Evolutionary conservation across 1,140 invertebrate species (phyloP).

Genomic region (Sycobia sp.): DNA sequence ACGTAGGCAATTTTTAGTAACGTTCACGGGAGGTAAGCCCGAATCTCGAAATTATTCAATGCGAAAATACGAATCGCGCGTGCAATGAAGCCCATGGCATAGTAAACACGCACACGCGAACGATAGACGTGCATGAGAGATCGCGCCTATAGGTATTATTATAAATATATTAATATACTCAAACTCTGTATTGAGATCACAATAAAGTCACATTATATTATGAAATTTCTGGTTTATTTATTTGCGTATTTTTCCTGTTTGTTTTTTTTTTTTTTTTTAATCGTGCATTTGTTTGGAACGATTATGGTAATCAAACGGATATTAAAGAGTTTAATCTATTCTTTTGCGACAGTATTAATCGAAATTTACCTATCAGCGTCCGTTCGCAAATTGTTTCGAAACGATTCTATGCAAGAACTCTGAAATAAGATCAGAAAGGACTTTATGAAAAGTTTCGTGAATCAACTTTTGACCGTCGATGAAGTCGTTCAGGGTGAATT

Average conservation of each 20-base stretch:
- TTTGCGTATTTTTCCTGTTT: neutral
- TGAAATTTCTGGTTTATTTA: constrained; percentile 26
- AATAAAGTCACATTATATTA: constrained; percentile 55
- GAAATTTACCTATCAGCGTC: too few species aligned
- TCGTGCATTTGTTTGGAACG: neutral
- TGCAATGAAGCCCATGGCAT: constrained; percentile 15
- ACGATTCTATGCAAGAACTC: too few species aligned
- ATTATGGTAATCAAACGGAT: neutral
- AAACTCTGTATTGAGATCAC: constrained; percentile 51
- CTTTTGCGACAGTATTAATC: too few species aligned
- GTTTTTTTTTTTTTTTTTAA: too few species aligned
- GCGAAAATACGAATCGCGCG: constrained; percentile 23
- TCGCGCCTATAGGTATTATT: constrained; percentile 43
- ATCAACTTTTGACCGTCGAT: too few species aligned
- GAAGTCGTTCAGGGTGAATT: too few species aligned
- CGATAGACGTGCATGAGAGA: constrained; percentile 35
- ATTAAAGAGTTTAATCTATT: constrained; percentile 29
- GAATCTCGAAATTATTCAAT: constrained; percentile 9
- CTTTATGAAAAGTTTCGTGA: too few species aligned
- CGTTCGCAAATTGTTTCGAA: too few species aligned
- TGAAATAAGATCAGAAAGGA: too few species aligned
- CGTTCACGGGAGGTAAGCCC: neutral
- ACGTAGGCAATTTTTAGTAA: constrained; percentile 18
- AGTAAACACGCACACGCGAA: constrained; percentile 32
- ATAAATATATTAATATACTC: constrained; percentile 51